Evolutionary conservation across 2,113 vertebrate species (phyloP).

Genomic region (Leucoraja erinaceus): DNA sequence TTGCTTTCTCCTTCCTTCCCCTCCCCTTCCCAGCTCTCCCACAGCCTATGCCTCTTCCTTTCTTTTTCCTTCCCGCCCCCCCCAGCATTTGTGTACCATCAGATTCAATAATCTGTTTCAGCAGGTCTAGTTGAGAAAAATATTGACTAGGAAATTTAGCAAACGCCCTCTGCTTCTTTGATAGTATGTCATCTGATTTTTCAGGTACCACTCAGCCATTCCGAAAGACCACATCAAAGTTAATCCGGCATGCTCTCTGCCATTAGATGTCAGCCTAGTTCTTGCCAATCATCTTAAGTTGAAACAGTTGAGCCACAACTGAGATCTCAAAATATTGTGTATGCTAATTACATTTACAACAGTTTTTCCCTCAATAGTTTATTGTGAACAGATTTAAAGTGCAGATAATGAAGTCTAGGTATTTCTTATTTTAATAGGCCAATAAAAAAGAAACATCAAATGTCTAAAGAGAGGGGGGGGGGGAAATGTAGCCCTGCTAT

Average conservation of each 20-base stretch:
- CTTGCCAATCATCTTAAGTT: too few relatives aligned
- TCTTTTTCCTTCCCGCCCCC: too few relatives aligned
- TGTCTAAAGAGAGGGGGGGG: too few relatives aligned
- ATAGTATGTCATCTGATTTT: neutral
- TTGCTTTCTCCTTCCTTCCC: too few relatives aligned
- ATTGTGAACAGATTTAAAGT: neutral
- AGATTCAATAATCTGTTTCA: neutral
- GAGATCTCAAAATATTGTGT: neutral
- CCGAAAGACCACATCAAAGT: too few relatives aligned
- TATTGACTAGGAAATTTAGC: neutral
- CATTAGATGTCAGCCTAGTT: neutral
- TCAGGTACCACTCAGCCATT: neutral
- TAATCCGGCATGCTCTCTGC: neutral
- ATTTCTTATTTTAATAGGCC: conserved; percentile 15
- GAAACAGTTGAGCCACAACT: too few relatives aligned
- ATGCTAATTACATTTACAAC: neutral
- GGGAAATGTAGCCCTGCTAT: too few relatives aligned
- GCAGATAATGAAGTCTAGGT: neutral
- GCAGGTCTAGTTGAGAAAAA: neutral
- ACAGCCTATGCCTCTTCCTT: too few relatives aligned
- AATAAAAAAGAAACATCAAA: neutral
- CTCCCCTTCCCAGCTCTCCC: too few relatives aligned
- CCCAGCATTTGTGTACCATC: too few relatives aligned
- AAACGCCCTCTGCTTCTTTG: neutral
- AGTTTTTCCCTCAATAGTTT: neutral